A percentile compares a stretch with the other conserved stretches of the same genome.
Conservation (phyloP, 2,113 vertebrate genomes). For the Phycodurus eques region DNA sequence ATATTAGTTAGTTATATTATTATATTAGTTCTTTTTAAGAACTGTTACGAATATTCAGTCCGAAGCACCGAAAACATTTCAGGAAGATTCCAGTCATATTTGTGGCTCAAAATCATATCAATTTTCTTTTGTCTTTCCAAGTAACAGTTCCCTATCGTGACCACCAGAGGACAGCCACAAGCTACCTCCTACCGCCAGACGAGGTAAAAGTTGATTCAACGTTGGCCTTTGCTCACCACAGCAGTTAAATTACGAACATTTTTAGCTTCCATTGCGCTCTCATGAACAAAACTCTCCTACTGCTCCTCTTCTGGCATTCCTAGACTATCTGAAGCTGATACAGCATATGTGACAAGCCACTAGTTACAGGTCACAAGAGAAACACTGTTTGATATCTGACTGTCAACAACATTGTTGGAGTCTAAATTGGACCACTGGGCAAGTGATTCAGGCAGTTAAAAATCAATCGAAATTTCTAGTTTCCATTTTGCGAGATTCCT, state of each 20-base stretch:
- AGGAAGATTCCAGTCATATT: too few species aligned
- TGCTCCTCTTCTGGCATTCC: constrained; percentile 43
- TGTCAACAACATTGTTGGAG: constrained; percentile 57
- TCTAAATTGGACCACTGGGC: constrained; percentile 65
- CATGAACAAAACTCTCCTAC: constrained; percentile 55
- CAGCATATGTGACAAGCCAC: constrained; percentile 18
- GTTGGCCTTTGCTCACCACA: constrained; percentile 43
- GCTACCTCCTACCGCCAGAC: constrained; percentile 20
- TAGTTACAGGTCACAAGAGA: constrained; percentile 52
- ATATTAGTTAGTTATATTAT: too few species aligned
- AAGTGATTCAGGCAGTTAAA: constrained; percentile 8
- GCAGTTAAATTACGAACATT: constrained; percentile 55
- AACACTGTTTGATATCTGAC: constrained; percentile 66
- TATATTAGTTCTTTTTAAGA: too few species aligned
- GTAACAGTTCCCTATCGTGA: constrained; percentile 5
- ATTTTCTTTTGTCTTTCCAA: too few species aligned
- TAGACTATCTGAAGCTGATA: constrained; percentile 50
- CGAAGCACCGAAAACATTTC: too few species aligned
- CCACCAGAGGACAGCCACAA: constrained; percentile 63
- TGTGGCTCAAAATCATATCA: background rate
- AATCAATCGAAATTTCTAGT: background rate
- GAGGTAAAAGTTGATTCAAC: background rate
- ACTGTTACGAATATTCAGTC: too few species aligned
- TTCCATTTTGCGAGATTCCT: background rate
- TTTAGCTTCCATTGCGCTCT: constrained; percentile 39